Evolutionary conservation across 2,888 invertebrate genomes (phyloP).

Genomic region (Leistus spinibarbis): DNA sequence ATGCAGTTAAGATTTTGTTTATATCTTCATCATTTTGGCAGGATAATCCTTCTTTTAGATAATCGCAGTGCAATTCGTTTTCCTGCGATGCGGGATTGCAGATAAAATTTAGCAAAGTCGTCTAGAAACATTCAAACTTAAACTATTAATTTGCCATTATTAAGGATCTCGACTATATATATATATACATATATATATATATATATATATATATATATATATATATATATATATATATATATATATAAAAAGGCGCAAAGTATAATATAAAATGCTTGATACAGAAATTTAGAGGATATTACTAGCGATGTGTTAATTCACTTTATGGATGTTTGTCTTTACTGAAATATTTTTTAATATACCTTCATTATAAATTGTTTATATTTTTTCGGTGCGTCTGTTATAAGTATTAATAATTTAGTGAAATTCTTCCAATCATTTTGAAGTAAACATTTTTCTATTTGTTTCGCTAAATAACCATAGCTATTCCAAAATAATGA

Average conservation of each 20-base stretch:
- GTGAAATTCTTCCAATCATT: conserved; percentile 41
- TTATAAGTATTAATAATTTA: conserved; percentile 32
- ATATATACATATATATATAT: too few relatives aligned
- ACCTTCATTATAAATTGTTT: conserved; percentile 40
- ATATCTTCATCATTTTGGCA: conserved; percentile 22
- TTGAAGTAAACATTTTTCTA: conserved; percentile 40
- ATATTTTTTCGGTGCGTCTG: conserved; percentile 31
- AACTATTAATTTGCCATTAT: not conserved
- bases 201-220: too few relatives aligned
- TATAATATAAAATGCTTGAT: too few relatives aligned
- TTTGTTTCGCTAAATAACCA: conserved; percentile 29
- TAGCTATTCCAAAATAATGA: conserved; percentile 37
- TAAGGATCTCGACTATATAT: not conserved
- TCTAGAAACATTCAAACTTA: conserved; percentile 22
- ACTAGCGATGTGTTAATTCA: too few relatives aligned
- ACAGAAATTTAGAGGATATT: too few relatives aligned
- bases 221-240: too few relatives aligned
- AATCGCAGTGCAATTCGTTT: conserved; percentile 19
- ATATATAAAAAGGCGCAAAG: too few relatives aligned
- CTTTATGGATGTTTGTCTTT: too few relatives aligned
- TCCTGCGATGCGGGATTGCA: conserved; percentile 29
- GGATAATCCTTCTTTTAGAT: conserved; percentile 30
- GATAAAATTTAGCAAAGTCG: conserved; percentile 30
- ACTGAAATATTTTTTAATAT: conserved; percentile 11
- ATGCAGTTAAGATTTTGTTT: conserved; percentile 13